Percentiles rank a stretch among this genome's conserved stretches.
Evolutionary conservation across 1,140 invertebrate genomes (phyloP).

Genomic region (Calosoma granatense): DNA sequence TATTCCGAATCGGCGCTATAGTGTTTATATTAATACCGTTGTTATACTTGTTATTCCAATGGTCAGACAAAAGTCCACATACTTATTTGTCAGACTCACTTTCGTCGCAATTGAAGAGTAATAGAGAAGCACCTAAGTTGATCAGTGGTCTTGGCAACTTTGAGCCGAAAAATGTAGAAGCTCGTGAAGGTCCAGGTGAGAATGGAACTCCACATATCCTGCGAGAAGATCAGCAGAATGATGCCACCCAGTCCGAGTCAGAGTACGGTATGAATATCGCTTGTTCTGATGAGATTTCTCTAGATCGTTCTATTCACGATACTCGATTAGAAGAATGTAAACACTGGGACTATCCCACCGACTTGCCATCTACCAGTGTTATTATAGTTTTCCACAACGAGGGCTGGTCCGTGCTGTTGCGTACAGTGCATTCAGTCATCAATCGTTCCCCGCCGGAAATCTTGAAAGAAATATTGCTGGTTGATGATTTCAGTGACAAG

Average conservation of each 20-base stretch:
- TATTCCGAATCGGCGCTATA: conserved; percentile 2
- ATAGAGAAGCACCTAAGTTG: conserved; percentile 23
- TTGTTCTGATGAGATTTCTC: conserved; percentile 87
- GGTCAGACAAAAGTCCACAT: background rate
- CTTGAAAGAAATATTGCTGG: conserved; percentile 91
- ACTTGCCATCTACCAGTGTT: conserved; percentile 84
- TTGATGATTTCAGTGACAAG: conserved; percentile 97
- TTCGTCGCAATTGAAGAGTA: conserved; percentile 10
- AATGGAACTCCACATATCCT: conserved; percentile 67
- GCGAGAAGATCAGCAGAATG: conserved; percentile 62
- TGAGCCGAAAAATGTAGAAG: conserved; percentile 49
- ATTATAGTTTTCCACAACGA: conserved; percentile 99
- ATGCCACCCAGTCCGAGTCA: conserved; percentile 56
- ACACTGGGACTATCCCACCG: conserved; percentile 89
- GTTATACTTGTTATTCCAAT: conserved; percentile 10
- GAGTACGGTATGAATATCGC: conserved; percentile 98
- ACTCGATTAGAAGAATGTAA: conserved; percentile 84
- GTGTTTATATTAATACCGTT: conserved; percentile 12
- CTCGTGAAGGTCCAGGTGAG: conserved; percentile 71
- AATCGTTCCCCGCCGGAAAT: conserved; percentile 83
- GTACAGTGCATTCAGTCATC: conserved; percentile 95
- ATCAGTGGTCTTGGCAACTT: conserved; percentile 47
- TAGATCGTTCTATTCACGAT: conserved; percentile 45
- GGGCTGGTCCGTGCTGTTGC: conserved; percentile 86
- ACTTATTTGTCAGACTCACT: background rate